These are phyloP conservation scores for Urocolius indicus DNA, from an alignment of 2,113 vertebrate species.

Conservation along the genomic window DNA sequence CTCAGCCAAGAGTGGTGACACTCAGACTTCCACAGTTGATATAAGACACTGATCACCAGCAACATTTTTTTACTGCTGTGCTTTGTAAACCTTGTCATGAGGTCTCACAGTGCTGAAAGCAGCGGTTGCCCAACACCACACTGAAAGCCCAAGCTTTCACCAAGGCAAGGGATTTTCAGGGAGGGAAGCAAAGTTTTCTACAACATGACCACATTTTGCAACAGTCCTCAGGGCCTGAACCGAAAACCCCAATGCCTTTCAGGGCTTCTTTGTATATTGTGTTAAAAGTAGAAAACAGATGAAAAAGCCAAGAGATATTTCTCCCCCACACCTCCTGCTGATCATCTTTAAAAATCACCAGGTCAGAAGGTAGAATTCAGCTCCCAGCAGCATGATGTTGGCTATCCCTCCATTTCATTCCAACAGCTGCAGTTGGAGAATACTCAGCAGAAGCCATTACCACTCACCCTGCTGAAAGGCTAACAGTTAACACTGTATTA, in stretches of 20 bases:
- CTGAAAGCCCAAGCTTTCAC: neutral
- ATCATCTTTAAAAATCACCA: neutral
- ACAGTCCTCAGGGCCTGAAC: neutral
- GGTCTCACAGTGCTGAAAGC: neutral
- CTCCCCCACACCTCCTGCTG: neutral
- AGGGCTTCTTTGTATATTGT: neutral
- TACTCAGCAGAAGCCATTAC: neutral
- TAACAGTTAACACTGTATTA: neutral
- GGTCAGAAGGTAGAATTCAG: neutral
- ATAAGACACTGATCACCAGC: neutral
- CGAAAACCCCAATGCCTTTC: neutral
- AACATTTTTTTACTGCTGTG: neutral
- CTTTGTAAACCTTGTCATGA: neutral
- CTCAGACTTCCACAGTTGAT: neutral
- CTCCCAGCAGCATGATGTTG: neutral
- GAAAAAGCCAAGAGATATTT: neutral
- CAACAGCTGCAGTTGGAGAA: neutral
- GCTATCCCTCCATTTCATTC: neutral
- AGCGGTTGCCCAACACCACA: fast-evolving
- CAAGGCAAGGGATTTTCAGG: neutral
- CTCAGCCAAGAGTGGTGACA: neutral
- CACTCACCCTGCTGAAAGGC: neutral
- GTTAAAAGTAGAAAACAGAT: neutral
- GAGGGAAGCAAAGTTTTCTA: neutral
- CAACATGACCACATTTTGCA: neutral